Base-by-base conservation (phyloP, 2,888 invertebrate genomes). In the Coelinius sp. region DNA sequence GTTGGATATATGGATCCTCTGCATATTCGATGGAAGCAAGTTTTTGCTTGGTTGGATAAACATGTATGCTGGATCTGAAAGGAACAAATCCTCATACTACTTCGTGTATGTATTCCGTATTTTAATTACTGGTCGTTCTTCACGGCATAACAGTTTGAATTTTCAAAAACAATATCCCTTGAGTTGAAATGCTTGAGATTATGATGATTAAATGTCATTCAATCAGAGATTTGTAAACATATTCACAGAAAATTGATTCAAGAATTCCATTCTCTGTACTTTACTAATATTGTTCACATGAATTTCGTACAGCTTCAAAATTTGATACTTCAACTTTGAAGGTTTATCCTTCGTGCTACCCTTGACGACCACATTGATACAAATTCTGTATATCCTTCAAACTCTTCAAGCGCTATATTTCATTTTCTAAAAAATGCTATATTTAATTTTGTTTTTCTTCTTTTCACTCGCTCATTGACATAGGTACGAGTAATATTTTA, bases 401-500 rank as follows among this genome's bases (percentile, higher is more conserved):
- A 17, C 14, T 27, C 44, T 46, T 24, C 17, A 31, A 31, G 12
- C n/a, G 10, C n/a, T 24, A 7, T 46, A 20, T 20, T 31, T 53
- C 64, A 12, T 25, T 35, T 24, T 49, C 14, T 24, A 22, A 44
- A 63, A 35, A 25, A 46, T 14, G 6, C 20, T 38, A 38, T 49
- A 22, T 52, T 65, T 24, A 41, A 64, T 53, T 53, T 25, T 4
- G 49, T 64, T 66, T 62, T 35, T 41, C 62, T 41, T 46, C 46
- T 52, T 62, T 44, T 31, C 46, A 74, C 64, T 31, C 46, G 73
- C 64, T 77, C 71, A 71, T 49, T 49, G 17, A 73, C 73, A 75
- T 73, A 67, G 67, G 73, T 71, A 63, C 62, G 66, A 78, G 75
- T 80, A 81, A 80, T 78, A 79, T 80, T 76, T 79, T 83, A 84